phyloP scores from a whole-genome alignment of 2,797 vertebrate species.

The Sebastes diaconus region DNA sequence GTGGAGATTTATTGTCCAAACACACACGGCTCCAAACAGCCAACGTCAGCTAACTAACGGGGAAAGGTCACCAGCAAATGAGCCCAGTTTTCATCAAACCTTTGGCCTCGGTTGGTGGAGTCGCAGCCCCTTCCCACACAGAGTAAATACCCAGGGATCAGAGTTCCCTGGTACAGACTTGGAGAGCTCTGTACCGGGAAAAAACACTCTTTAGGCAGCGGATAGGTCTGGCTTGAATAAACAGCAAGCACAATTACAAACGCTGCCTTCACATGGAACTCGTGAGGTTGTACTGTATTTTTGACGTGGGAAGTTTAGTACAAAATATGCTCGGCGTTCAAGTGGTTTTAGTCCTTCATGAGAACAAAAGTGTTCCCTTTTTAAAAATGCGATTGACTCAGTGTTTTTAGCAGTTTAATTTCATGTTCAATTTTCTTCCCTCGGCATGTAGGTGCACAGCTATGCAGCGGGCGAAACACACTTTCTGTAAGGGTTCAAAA shows the following conservation, averaged over 20 bases:
- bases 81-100: constrained; percentile 61
- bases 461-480: neutral
- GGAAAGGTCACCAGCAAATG: constrained; percentile 62
- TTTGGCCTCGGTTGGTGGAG: constrained; percentile 57
- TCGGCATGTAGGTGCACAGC: neutral
- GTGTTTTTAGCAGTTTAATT: constrained; percentile 3
- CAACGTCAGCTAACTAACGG: constrained; percentile 52
- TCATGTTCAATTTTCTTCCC: neutral
- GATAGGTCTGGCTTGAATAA: constrained; percentile 64
- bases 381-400: neutral
- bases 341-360: neutral
- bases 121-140: constrained; percentile 61
- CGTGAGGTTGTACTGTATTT: constrained; percentile 12
- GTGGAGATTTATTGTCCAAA: constrained; percentile 79
- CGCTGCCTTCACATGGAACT: constrained; percentile 32
- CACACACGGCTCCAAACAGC: constrained; percentile 69
- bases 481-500: neutral
- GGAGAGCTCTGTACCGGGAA: constrained; percentile 45
- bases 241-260: constrained; percentile 52
- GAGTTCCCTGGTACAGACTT: constrained; percentile 62
- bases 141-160: constrained; percentile 68
- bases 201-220: constrained; percentile 39
- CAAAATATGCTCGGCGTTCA: neutral
- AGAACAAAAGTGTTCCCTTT: constrained; percentile 6
- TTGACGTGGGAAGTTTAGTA: constrained; percentile 10